A percentile compares a stretch with the other conserved stretches of the same genome.
These are phyloP conservation scores for Entosphenus tridentatus DNA, from an alignment of 2,113 vertebrate genomes.

Conservation along the genomic window DNA sequence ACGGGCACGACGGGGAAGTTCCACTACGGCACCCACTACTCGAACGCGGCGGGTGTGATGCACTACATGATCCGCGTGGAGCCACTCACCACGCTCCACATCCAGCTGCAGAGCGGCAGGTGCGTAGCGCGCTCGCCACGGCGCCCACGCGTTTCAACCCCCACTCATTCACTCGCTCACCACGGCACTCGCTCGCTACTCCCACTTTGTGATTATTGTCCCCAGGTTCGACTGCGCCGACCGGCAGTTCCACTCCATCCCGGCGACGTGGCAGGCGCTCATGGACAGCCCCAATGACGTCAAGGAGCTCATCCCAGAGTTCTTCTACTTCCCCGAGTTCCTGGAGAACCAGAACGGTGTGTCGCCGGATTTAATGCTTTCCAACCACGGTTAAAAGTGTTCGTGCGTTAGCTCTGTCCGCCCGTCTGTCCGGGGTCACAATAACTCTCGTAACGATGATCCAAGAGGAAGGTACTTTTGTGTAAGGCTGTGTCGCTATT, in stretches of 20 bases:
- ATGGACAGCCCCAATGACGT: conserved; percentile 87
- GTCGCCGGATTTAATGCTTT: background rate
- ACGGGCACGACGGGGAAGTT: conserved; percentile 77
- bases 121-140: conserved; percentile 14
- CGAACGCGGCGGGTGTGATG: conserved; percentile 91
- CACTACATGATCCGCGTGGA: conserved; percentile 97
- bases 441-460: no score
- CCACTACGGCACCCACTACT: conserved; percentile 96
- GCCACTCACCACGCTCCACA: conserved; percentile 77
- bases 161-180: background rate
- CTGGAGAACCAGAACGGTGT: conserved; percentile 76
- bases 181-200: background rate
- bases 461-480: no score
- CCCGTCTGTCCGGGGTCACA: no score
- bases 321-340: conserved; percentile 88
- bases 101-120: conserved; percentile 91
- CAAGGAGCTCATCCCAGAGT: conserved; percentile 90
- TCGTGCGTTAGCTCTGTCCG: no score
- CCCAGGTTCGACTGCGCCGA: conserved; percentile 83
- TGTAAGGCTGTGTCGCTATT: no score
- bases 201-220: background rate
- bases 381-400: no score
- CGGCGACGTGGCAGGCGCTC: conserved; percentile 76
- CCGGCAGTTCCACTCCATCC: conserved; percentile 80
- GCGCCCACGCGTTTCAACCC: background rate